These are phyloP conservation scores for Corythoichthys haematopterus DNA, from an alignment of 2,113 vertebrate genomes.

Conservation along the genomic window DNA sequence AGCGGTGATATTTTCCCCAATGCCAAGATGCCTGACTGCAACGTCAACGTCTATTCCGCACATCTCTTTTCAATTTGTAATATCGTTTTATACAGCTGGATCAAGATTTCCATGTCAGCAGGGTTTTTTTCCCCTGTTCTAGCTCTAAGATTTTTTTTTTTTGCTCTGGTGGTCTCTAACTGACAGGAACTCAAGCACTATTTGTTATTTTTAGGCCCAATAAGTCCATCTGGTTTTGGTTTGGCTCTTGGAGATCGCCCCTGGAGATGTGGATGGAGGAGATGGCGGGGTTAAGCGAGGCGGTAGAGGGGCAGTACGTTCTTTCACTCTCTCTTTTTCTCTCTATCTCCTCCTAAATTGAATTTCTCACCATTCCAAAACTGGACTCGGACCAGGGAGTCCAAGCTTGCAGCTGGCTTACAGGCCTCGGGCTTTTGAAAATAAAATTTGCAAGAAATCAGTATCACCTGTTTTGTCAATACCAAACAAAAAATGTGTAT, in stretches of 20 bases:
- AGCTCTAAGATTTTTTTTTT: conserved; percentile 47
- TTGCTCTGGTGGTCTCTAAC: conserved; percentile 83
- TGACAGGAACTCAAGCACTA: conserved; percentile 80
- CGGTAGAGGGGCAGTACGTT: conserved; percentile 51
- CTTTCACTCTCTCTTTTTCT: conserved; percentile 32
- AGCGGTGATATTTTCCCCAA: conserved; percentile 36
- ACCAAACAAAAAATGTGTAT: no score
- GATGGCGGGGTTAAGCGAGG: conserved; percentile 45
- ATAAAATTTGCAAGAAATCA: conserved; percentile 9
- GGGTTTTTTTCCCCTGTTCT: conserved; percentile 38
- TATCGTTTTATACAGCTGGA: conserved; percentile 23
- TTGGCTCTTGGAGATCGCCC: conserved; percentile 86
- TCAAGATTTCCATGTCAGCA: conserved; percentile 40
- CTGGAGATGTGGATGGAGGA: conserved; percentile 83
- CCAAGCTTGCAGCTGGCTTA: conserved; percentile 63
- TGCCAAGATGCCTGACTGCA: conserved; percentile 34
- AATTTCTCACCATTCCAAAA: conserved; percentile 92
- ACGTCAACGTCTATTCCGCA: not conserved
- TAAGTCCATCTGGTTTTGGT: conserved; percentile 98
- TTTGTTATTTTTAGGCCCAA: conserved; percentile 95
- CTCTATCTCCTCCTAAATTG: conserved; percentile 78
- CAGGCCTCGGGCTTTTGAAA: conserved; percentile 3
- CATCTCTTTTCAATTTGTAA: conserved; percentile 1
- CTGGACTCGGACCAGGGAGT: conserved; percentile 79
- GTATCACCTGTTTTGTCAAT: conserved; percentile 5